phyloP scores from a whole-genome alignment of 2,888 invertebrate species.

The Deroplatys truncata region DNA sequence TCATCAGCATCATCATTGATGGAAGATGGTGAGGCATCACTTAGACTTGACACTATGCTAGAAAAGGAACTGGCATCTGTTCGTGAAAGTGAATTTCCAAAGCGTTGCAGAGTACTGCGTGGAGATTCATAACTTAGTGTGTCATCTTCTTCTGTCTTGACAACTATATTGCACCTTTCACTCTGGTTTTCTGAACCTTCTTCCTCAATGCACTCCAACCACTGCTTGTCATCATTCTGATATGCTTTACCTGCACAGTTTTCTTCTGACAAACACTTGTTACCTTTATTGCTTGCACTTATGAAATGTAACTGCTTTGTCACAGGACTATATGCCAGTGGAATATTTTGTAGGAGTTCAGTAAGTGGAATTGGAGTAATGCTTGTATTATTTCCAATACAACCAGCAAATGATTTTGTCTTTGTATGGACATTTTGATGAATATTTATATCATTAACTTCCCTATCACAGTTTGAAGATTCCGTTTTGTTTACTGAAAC shows the following conservation, averaged over 20 bases:
- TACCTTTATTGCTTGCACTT: background rate
- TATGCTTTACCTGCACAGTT: conserved; percentile 3
- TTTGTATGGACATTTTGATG: background rate
- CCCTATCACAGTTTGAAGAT: background rate
- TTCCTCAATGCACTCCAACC: conserved; percentile 31
- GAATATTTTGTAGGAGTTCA: conserved; percentile 68
- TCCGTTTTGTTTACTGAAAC: background rate
- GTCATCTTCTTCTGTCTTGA: conserved; percentile 25
- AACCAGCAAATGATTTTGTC: background rate
- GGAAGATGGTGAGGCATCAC: conserved; percentile 59
- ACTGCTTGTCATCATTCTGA: conserved; percentile 18
- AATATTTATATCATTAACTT: background rate
- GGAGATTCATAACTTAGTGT: conserved; percentile 28
- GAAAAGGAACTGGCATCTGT: conserved; percentile 61
- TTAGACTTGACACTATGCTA: conserved; percentile 66
- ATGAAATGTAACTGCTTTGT: conserved; percentile 63
- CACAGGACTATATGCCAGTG: conserved; percentile 68
- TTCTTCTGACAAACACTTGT: background rate
- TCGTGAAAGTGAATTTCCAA: conserved; percentile 18
- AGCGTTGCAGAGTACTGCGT: conserved; percentile 27
- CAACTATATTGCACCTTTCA: conserved; percentile 15
- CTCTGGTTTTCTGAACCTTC: conserved; percentile 10
- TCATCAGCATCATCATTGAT: conserved; percentile 32
- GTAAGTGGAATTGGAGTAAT: conserved; percentile 52
- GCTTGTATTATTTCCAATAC: background rate